Percentiles rank a stretch among this genome's conserved stretches.
Evolutionary conservation across 2,797 vertebrate species (phyloP).

Genomic region (Columba guinea): DNA sequence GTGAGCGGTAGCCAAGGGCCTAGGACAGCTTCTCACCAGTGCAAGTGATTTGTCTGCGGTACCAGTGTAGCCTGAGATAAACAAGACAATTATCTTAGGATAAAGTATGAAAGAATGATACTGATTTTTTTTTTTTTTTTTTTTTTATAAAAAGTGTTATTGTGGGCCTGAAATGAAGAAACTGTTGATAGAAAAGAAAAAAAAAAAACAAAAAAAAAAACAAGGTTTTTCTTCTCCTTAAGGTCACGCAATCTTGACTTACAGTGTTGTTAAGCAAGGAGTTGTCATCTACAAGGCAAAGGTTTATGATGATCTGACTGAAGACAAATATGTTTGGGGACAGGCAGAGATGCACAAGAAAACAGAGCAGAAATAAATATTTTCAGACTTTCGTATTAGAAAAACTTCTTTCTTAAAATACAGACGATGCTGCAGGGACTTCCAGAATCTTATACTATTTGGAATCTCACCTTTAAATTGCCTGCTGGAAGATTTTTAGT

Average conservation of each 20-base stretch:
- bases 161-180: not conserved
- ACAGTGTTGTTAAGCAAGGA: not conserved
- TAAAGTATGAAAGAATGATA: not conserved
- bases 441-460: not conserved
- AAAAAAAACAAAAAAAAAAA: not conserved
- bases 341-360: not conserved
- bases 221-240: not conserved
- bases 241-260: not conserved
- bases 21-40: not conserved
- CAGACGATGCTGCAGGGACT: not conserved
- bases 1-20: not conserved
- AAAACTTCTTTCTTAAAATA: not conserved
- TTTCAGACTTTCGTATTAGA: not conserved
- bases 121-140: not conserved
- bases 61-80: not conserved
- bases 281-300: constrained; percentile 23
- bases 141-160: not conserved
- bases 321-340: not conserved
- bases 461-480: constrained; percentile 46
- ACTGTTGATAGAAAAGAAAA: not conserved
- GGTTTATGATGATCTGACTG: constrained; percentile 19
- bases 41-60: not conserved
- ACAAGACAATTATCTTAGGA: not conserved
- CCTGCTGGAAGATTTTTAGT: constrained; percentile 26
- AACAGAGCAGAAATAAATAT: constrained; percentile 22